Evolutionary conservation across 1,140 invertebrate species (phyloP), one percentile per base, ranked within the genome.

Genomic region (Plectrocnemia conspersa): DNA sequence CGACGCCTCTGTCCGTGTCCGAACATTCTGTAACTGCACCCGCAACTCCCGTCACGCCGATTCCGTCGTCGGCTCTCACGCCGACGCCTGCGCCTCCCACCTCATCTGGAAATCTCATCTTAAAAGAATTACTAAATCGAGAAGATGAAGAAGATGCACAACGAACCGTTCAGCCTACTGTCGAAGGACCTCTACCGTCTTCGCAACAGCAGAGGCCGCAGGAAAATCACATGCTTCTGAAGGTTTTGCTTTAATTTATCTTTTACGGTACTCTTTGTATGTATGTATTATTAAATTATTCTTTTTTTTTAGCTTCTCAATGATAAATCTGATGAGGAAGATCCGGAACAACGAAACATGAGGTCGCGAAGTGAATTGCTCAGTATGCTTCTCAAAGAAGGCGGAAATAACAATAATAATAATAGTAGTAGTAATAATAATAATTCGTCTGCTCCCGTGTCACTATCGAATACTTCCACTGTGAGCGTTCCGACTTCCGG

Each of bases 271-370:
- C 22, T 50, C n/a, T 21, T 24, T 24, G 22, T 45, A 19, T 22
- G 22, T 22, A 44, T 19, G 24, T 45, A 21, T 47, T 16, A 47
- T 35, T 41, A n/a, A 3, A 4, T 36, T 29, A 7, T 62, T 64
- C 42, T 50, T 52, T 64, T 46, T 61, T 77, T 75, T 16, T 68
- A 93, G 87, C 79, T 93, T 65, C 73, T 94, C 21, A 92, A 91
- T 65, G 86, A 89, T 50, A 88, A 86, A 69, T 85, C 81, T 41
- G 88, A 92, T 58, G 86, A 89, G 59, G 87, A 90, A 59, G 80
- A 82, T 58, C 72, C 83, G 27, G 82, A 85, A 64, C 71, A 77
- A 48, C 71, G 78, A 59, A 77, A 77, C 42, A 65, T 79, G 22
- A 82, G 83, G 54, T 80, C 80, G 29, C 79, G 80, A 40, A 86